Conservation (phyloP, 2,797 vertebrate genomes). For the Epinephelus coioides region DNA sequence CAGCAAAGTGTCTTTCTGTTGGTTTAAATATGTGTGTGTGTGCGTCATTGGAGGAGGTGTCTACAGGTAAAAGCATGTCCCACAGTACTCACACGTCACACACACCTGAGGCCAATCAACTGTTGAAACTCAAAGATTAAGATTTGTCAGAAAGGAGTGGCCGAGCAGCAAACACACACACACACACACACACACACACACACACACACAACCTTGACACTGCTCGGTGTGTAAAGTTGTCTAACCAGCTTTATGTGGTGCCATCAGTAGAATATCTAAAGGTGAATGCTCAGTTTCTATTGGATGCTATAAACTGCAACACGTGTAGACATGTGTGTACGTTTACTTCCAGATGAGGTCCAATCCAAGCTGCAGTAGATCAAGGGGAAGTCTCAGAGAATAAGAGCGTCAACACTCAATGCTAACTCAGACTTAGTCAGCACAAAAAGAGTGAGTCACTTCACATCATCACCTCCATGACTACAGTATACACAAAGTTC, state of each 20-base stretch:
- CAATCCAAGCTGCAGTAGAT: background rate
- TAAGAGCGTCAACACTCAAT: background rate
- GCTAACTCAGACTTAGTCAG: background rate
- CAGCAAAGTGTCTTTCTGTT: constrained; percentile 27
- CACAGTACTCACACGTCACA: constrained; percentile 5
- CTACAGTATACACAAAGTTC: background rate
- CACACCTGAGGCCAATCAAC: constrained; percentile 16
- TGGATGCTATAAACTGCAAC: no score
- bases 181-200: background rate
- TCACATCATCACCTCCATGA: no score
- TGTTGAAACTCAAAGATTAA: constrained; percentile 7
- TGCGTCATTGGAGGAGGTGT: background rate
- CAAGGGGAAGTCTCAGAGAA: background rate
- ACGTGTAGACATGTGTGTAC: background rate
- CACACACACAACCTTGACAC: background rate
- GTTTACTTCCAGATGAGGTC: background rate
- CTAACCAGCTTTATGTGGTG: background rate
- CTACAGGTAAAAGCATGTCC: constrained; percentile 35
- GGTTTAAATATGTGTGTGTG: constrained; percentile 7
- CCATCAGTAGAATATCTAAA: background rate
- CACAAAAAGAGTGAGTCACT: background rate
- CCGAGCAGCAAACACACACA: background rate
- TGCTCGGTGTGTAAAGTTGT: no score
- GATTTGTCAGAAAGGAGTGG: constrained; percentile 18
- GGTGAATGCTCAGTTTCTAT: no score